Evolutionary conservation across 2,113 vertebrate species (phyloP).

Genomic region (Sturnira hondurensis): DNA sequence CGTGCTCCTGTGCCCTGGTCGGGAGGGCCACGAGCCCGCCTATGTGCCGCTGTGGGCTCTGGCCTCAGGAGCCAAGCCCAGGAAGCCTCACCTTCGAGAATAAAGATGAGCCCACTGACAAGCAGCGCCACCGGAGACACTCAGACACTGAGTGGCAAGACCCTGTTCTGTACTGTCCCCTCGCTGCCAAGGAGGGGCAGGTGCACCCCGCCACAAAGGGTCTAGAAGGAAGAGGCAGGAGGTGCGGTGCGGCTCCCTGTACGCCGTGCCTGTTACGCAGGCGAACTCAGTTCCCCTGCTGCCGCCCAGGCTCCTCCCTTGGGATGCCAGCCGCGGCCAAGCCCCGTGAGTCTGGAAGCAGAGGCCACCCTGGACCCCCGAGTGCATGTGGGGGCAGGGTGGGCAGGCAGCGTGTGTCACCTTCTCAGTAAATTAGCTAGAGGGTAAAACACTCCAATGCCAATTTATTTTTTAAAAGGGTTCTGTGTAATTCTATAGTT

Average conservation of each 20-base stretch:
- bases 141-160: background rate
- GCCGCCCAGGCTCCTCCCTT: slow-evolving; percentile 33
- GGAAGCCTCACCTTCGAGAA: slow-evolving; percentile 30
- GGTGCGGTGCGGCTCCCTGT: background rate
- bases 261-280: background rate
- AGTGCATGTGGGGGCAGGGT: slow-evolving; percentile 57
- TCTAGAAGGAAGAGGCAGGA: background rate
- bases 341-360: slow-evolving; percentile 38
- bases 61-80: background rate
- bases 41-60: background rate
- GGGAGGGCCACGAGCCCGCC: background rate
- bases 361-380: background rate
- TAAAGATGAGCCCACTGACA: background rate
- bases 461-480: slow-evolving; percentile 87
- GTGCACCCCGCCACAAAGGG: background rate
- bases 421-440: slow-evolving; percentile 80
- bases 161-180: background rate
- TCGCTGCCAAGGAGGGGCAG: background rate
- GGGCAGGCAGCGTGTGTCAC: slow-evolving; percentile 43
- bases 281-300: background rate
- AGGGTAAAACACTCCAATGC: slow-evolving; percentile 83
- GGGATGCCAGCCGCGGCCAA: slow-evolving; percentile 51
- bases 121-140: background rate
- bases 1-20: background rate
- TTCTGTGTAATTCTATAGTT: slow-evolving; percentile 85